These are phyloP conservation scores for Hermatobates lingyangjiaoensis DNA, from an alignment of 1,140 invertebrate species.

Conservation along the genomic window DNA sequence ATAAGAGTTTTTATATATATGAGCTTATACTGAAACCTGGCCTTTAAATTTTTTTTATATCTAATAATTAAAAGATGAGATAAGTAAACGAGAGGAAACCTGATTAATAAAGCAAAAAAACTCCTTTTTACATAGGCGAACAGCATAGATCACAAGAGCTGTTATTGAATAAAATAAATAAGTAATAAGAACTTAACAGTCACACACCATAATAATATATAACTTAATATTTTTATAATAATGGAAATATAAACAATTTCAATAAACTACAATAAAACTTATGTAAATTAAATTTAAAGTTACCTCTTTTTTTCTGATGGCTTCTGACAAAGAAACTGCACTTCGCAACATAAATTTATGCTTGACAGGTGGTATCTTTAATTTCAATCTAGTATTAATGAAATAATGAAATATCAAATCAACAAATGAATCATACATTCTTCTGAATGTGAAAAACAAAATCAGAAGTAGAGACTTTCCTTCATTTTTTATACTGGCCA, in stretches of 20 bases:
- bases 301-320: constrained; percentile 34
- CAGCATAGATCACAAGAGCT: not conserved
- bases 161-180: not conserved
- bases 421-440: constrained; percentile 24
- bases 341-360: constrained; percentile 40
- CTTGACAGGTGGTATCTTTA: constrained; percentile 32
- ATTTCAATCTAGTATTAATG: constrained; percentile 20
- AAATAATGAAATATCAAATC: constrained; percentile 28
- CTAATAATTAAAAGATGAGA: too few species aligned
- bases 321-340: constrained; percentile 36
- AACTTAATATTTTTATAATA: not conserved
- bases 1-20: too few species aligned
- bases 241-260: not conserved
- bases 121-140: not conserved
- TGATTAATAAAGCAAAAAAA: too few species aligned
- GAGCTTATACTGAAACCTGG: too few species aligned
- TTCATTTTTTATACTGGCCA: not conserved
- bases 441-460: not conserved
- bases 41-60: too few species aligned
- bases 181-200: not conserved
- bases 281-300: constrained; percentile 2
- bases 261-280: not conserved
- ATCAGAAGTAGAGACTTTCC: not conserved
- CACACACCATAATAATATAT: not conserved
- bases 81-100: too few species aligned